Conservation (phyloP, 2,888 invertebrate genomes). For the Eurois occulta region DNA sequence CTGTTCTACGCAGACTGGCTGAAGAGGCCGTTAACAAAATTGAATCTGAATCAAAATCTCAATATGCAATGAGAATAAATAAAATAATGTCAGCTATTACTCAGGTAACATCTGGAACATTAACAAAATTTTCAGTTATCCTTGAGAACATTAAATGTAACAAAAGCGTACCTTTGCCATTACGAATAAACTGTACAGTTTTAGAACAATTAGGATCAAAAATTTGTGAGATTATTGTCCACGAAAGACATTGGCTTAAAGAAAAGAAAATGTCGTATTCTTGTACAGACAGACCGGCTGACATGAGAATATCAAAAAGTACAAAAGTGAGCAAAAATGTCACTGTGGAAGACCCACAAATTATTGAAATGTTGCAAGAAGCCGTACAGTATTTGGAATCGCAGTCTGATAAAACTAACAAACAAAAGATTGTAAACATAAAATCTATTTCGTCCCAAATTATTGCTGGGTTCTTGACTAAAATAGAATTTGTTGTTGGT, state of each 20-base stretch:
- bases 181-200: slow-evolving; percentile 76
- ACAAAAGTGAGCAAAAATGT: slow-evolving; percentile 59
- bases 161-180: slow-evolving; percentile 70
- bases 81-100: slow-evolving; percentile 78
- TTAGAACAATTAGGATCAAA: slow-evolving; percentile 75
- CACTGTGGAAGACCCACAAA: slow-evolving; percentile 71
- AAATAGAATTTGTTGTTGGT: slow-evolving; percentile 91
- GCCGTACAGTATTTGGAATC: slow-evolving; percentile 82
- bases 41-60: slow-evolving; percentile 73
- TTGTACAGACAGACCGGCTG: slow-evolving; percentile 76
- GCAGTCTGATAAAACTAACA: slow-evolving; percentile 78
- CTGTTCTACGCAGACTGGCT: slow-evolving; percentile 73
- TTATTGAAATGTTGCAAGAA: slow-evolving; percentile 79
- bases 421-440: slow-evolving; percentile 82
- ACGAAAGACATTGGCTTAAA: slow-evolving; percentile 76
- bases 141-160: slow-evolving; percentile 79
- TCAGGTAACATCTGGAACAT: slow-evolving; percentile 73
- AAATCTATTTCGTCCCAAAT: slow-evolving; percentile 86
- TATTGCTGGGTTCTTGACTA: slow-evolving; percentile 90
- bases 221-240: slow-evolving; percentile 79
- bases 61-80: slow-evolving; percentile 75
- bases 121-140: slow-evolving; percentile 78
- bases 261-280: slow-evolving; percentile 76
- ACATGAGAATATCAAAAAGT: slow-evolving; percentile 72
- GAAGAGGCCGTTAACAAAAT: slow-evolving; percentile 77